These are phyloP conservation scores for Meteorus cinctellus DNA, from an alignment of 2,888 invertebrate species.

Conservation along the genomic window DNA sequence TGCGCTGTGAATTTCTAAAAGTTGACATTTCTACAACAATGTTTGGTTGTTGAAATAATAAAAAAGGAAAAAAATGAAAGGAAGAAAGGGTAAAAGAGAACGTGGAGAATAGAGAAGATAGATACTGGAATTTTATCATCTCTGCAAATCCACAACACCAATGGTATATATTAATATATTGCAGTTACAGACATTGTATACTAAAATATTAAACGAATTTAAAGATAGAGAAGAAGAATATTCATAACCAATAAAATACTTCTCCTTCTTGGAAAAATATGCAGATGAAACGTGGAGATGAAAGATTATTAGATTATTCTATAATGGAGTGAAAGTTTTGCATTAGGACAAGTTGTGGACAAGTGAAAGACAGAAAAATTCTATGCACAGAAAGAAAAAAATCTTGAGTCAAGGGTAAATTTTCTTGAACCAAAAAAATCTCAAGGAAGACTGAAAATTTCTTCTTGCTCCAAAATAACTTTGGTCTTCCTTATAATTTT, in stretches of 20 bases:
- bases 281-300: neutral
- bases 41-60: neutral
- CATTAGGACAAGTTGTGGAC: constrained; percentile 24
- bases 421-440: no score
- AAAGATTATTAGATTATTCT: neutral
- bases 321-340: constrained; percentile 28
- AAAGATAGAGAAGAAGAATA: neutral
- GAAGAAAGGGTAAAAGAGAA: no score
- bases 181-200: neutral
- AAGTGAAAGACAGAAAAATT: constrained; percentile 19
- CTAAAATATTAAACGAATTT: neutral
- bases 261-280: neutral
- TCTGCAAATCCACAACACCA: constrained; percentile 28
- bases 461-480: no score
- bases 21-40: constrained; percentile 51
- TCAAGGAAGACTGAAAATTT: no score
- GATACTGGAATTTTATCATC: constrained; percentile 23
- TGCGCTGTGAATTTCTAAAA: constrained; percentile 54
- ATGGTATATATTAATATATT: neutral
- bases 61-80: neutral
- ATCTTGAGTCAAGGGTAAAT: no score
- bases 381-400: no score
- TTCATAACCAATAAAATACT: neutral
- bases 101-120: neutral
- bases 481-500: no score